Base-by-base conservation (phyloP, 2,113 vertebrate genomes). In the Eupsittula cactorum region DNA sequence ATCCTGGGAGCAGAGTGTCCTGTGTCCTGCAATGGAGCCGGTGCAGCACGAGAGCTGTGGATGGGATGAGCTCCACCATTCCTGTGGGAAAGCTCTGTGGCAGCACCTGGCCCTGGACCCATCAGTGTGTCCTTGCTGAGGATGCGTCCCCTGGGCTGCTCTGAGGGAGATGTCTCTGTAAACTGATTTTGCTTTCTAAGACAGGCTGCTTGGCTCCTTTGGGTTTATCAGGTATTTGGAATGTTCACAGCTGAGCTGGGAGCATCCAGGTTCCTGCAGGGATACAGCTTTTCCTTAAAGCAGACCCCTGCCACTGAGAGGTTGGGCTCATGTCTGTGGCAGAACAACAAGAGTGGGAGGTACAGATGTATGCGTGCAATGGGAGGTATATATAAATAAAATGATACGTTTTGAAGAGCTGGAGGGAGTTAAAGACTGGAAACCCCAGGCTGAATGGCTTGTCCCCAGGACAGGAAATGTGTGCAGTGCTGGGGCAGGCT, bases 81-180 rank as follows among this genome's bases (percentile, higher is more conserved):
- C 35, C 82, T 8, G 14, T 0, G 13, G 82, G 67, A 70, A 18
- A 24, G 3, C 7, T 50, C 63, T 31, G 0, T 0, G 39, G 63
- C 46, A 10, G 23, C 2, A 7, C 31, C 74, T 53, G 7, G 37
- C 3, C 23, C 37, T 2, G 87, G 50, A 8, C 7, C 28, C 1
- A 2, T 7, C 12, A 1, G 24, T 0, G 1, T 3, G 57, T 15
- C 75, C 71, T 18, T 1, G 18, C 57, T 5, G 37, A 37, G 62
- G 59, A 2, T 3, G 1, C 2, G 4, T 63, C 28, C 52, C 41
- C 10, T 0, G 0, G 25, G 0, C 35, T 21, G 46, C 89, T 80
- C 47, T 11, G 59, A 37, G n/a, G 8, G 52, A 33, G 17, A 6
- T 0, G 2, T 4, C 52, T 60, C 7, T 8, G 6, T 24, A 3